Conservation (phyloP, 1,140 invertebrate genomes). For the Copidosoma floridanum region DNA sequence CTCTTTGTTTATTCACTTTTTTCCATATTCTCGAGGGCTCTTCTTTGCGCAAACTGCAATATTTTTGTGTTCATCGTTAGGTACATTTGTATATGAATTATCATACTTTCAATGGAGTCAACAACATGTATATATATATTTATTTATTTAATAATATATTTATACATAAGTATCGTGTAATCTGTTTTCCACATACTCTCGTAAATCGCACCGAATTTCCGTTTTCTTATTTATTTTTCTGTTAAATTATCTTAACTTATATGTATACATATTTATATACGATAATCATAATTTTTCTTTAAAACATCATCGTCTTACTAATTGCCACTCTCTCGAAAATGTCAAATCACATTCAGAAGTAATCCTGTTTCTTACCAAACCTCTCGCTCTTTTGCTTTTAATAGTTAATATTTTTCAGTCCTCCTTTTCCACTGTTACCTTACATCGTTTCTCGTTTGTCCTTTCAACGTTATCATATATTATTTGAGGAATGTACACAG, state of each 20-base stretch:
- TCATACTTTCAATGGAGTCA: slow-evolving; percentile 57
- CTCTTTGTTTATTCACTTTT: slow-evolving; percentile 33
- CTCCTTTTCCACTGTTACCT: neutral
- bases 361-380: no score
- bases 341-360: no score
- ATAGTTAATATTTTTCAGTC: neutral
- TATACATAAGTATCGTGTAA: slow-evolving; percentile 52
- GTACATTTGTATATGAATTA: slow-evolving; percentile 43
- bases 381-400: neutral
- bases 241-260: slow-evolving; percentile 27
- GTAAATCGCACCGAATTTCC: no score
- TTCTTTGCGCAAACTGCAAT: slow-evolving; percentile 9
- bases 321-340: no score
- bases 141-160: slow-evolving; percentile 36
- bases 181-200: no score
- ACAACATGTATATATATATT: slow-evolving; percentile 53
- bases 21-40: slow-evolving; percentile 2
- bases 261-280: no score
- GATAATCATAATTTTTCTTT: slow-evolving; percentile 31
- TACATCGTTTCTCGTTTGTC: neutral
- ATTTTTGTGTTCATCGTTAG: slow-evolving; percentile 47
- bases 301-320: slow-evolving; percentile 26
- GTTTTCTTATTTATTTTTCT: slow-evolving; percentile 30
- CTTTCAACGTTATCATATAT: neutral
- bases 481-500: slow-evolving; percentile 11